Evolutionary conservation across 2,888 invertebrate genomes (phyloP).

Genomic region (Aphrophora alni): DNA sequence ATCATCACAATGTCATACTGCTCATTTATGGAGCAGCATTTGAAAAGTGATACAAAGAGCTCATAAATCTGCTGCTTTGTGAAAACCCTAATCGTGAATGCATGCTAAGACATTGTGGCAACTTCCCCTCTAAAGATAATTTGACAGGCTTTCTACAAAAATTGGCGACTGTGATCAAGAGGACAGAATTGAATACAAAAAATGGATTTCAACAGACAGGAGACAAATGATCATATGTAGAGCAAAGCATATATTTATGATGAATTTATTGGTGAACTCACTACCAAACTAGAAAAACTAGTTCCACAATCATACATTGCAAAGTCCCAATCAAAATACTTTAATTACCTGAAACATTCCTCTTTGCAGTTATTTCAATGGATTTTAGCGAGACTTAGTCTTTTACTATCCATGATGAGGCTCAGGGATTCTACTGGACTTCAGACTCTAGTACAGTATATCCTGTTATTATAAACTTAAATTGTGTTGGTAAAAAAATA

Average conservation of each 20-base stretch:
- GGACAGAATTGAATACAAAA: background rate
- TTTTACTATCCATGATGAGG: no score
- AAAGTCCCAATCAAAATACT: no score
- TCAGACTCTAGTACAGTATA: no score
- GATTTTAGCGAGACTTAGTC: no score
- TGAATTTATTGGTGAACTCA: background rate
- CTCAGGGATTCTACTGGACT: no score
- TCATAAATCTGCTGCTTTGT: background rate
- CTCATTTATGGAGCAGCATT: background rate
- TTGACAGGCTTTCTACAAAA: slow-evolving; percentile 15
- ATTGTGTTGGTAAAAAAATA: no score
- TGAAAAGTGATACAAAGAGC: background rate
- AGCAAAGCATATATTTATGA: background rate
- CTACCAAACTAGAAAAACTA: no score
- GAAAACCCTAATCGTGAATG: no score
- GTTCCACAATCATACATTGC: no score
- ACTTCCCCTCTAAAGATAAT: slow-evolving; percentile 4
- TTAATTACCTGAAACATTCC: no score
- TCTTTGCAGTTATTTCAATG: no score
- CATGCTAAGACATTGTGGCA: background rate
- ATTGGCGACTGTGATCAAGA: slow-evolving; percentile 7
- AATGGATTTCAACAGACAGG: slow-evolving; percentile 9
- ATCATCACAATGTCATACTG: background rate
- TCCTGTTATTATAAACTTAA: no score
- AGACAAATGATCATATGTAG: background rate